Conservation (phyloP, 2,797 vertebrate genomes). For the Eulemur rubriventer region DNA sequence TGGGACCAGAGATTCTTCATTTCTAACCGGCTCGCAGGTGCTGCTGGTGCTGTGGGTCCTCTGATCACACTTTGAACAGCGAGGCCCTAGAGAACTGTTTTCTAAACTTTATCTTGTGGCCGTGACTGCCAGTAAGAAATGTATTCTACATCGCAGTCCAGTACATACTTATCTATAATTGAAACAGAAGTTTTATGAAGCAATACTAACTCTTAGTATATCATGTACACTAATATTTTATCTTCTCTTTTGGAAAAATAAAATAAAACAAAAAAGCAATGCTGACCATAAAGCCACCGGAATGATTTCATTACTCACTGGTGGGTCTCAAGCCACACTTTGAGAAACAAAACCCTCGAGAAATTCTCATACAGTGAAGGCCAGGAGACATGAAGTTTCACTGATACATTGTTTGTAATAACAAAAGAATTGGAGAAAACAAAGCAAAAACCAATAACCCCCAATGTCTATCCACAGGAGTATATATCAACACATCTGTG, state of each 20-base stretch:
- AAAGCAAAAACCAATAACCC: not conserved
- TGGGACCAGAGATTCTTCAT: not conserved
- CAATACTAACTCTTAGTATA: not conserved
- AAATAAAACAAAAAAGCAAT: not conserved
- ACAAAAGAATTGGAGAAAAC: not conserved
- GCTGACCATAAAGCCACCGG: constrained; percentile 30
- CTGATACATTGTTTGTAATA: constrained; percentile 35
- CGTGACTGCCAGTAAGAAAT: constrained; percentile 2
- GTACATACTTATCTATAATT: constrained; percentile 36
- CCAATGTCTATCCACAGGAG: not conserved
- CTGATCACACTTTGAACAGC: not conserved
- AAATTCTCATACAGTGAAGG: not conserved
- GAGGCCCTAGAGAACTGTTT: not conserved
- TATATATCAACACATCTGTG: not conserved
- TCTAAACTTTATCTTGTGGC: not conserved
- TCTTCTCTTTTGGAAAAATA: not conserved
- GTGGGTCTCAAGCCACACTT: not conserved
- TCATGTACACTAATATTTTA: not conserved
- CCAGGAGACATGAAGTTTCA: not conserved
- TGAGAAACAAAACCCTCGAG: constrained; percentile 8
- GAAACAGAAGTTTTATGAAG: constrained; percentile 63
- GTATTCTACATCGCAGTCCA: not conserved
- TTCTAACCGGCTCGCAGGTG: not conserved
- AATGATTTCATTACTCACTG: constrained; percentile 33
- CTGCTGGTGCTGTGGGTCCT: not conserved